phyloP scores from a whole-genome alignment of 2,113 vertebrate species.

The Hylia prasina region DNA sequence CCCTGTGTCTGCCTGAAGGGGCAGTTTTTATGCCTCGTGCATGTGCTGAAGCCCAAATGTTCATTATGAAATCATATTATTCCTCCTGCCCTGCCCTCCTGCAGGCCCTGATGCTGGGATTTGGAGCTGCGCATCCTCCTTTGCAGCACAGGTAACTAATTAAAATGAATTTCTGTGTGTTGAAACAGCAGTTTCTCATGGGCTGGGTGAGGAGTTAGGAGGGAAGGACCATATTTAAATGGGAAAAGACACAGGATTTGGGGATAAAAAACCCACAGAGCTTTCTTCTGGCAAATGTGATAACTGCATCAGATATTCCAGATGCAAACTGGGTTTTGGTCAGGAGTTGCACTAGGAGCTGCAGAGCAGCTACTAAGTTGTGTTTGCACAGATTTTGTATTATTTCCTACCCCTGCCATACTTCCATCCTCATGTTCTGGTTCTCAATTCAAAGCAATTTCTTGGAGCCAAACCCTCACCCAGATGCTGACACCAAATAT shows the following conservation, averaged over 20 bases:
- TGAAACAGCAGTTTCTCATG: neutral
- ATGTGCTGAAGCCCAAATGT: neutral
- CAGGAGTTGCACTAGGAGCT: neutral
- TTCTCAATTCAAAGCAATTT: neutral
- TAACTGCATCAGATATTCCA: neutral
- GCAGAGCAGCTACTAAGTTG: neutral
- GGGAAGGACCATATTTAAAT: rapidly evolving
- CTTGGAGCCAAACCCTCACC: neutral
- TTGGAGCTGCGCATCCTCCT: neutral
- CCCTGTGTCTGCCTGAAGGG: rapidly evolving
- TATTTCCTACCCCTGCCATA: neutral
- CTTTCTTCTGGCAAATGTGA: neutral
- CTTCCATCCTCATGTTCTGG: neutral
- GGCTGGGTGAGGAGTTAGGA: neutral
- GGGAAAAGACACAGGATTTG: rapidly evolving
- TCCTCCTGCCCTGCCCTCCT: neutral
- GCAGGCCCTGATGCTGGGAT: too few species aligned
- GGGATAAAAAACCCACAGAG: neutral
- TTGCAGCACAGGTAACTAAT: neutral
- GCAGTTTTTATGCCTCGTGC: neutral
- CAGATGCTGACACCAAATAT: neutral
- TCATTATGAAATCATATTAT: neutral
- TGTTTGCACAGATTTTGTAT: neutral
- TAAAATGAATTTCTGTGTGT: neutral
- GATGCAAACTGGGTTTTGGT: neutral